Percentiles rank a stretch among this genome's conserved stretches.
phyloP scores from a whole-genome alignment of 1,140 invertebrate genomes.

The Aphis gossypii region DNA sequence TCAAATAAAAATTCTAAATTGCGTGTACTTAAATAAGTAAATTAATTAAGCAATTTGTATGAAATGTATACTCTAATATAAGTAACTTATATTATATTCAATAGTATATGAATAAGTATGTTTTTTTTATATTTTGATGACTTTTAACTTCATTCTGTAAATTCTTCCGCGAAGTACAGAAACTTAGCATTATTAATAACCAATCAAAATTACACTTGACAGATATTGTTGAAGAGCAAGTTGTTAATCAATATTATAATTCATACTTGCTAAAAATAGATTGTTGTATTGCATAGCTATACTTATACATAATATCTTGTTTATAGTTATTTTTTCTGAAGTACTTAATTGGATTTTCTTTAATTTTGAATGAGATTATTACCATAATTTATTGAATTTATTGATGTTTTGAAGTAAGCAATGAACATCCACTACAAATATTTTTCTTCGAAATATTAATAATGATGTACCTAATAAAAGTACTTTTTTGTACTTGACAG shows the following conservation, averaged over 20 bases:
- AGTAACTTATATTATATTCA: background rate
- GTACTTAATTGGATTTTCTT: background rate
- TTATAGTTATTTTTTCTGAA: background rate
- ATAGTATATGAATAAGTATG: background rate
- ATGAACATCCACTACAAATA: background rate
- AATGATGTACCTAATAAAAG: background rate
- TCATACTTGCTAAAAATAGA: background rate
- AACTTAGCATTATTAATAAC: background rate
- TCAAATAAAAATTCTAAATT: background rate
- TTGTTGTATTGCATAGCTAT: background rate
- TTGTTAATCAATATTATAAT: slow-evolving; percentile 9
- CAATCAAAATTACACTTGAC: background rate
- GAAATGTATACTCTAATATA: background rate
- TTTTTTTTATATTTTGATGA: background rate
- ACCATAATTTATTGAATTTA: background rate
- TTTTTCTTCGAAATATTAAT: background rate
- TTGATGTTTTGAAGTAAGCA: background rate
- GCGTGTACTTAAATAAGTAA: background rate
- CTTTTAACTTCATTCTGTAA: background rate
- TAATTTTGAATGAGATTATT: background rate
- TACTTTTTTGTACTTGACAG: background rate
- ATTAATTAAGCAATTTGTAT: background rate
- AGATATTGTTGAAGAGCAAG: background rate
- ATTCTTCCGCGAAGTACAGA: background rate
- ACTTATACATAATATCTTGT: background rate